phyloP scores from a whole-genome alignment of 1,140 invertebrate genomes.

The Drosophila truncata region DNA sequence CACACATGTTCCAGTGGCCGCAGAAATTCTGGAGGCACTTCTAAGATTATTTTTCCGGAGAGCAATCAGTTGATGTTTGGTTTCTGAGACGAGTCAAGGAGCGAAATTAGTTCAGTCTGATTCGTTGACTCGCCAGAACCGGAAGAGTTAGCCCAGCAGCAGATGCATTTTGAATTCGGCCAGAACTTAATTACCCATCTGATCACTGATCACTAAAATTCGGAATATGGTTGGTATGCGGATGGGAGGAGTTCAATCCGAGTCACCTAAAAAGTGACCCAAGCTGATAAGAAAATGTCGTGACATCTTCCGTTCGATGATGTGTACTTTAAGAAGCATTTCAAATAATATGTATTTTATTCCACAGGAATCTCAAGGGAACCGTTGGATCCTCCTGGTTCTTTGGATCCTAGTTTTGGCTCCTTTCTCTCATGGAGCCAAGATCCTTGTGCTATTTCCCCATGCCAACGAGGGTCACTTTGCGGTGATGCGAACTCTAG shows the following conservation, averaged over 20 bases:
- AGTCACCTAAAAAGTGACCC: neutral
- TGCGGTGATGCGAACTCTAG: slow-evolving; percentile 75
- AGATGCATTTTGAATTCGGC: slow-evolving; percentile 17
- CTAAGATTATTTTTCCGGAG: slow-evolving; percentile 65
- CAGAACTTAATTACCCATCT: neutral
- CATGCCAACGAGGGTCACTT: slow-evolving; percentile 84
- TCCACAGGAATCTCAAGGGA: slow-evolving; percentile 12
- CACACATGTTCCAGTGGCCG: slow-evolving; percentile 71
- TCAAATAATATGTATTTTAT: neutral
- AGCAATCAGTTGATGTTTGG: slow-evolving; percentile 60
- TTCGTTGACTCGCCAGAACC: slow-evolving; percentile 19
- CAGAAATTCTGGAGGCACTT: slow-evolving; percentile 66
- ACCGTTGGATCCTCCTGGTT: slow-evolving; percentile 8
- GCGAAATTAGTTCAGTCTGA: slow-evolving; percentile 33
- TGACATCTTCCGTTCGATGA: slow-evolving; percentile 19
- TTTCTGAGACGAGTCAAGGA: slow-evolving; percentile 20
- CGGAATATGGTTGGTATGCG: slow-evolving; percentile 36
- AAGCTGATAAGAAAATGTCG: slow-evolving; percentile 25
- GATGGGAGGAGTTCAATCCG: neutral
- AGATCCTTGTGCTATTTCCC: slow-evolving; percentile 80
- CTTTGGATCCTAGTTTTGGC: neutral
- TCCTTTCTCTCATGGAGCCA: slow-evolving; percentile 38
- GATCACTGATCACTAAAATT: neutral
- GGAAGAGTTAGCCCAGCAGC: slow-evolving; percentile 12
- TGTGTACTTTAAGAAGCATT: slow-evolving; percentile 23